Evolutionary conservation across 2,113 vertebrate species (phyloP), one percentile per base, ranked within the genome.

Genomic region (Panurus biarmicus): DNA sequence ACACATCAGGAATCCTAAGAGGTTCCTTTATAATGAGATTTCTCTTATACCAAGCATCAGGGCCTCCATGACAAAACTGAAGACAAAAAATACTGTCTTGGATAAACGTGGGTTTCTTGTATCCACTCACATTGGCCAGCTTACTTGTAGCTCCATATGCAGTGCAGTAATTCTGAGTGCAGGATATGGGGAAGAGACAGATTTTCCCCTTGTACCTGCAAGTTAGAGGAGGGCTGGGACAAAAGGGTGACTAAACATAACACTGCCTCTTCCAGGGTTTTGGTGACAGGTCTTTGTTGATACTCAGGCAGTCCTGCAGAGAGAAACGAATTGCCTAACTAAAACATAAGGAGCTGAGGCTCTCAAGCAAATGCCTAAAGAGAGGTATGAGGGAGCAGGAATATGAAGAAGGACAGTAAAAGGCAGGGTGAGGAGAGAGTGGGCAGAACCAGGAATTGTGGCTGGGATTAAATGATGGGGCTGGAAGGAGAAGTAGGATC

Each of bases 251-350:
- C 66, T 85, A 77, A 91, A 89, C 57, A 56, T 23, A 58, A 77
- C n/a, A 29, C 36, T 77, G 50, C 38, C 38, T 84, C 64, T 86
- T 84, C 60, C 72, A 85, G 53, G 36, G 65, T 67, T 89, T 87
- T 74, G 62, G 70, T 85, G 95, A 67, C 77, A 82, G 66, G 31
- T 85, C 73, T 51, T 81, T 42, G 60, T 72, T 87, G 60, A 42
- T 64, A 26, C 69, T 74, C 80, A 92, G 60, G 72, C 51, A 66
- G 56, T 50, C 80, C 64, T 88, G 72, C 3, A 14, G 89, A 69
- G 91, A 88, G 91, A 95, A 96, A 91, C 88, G 90, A 84, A 64
- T 40, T 44, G 53, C 65, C 66, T 67, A 81, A 82, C 28, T 69
- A 36, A 83, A 92, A 77, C 15, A 89, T 20, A 70, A 40, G 48